Base-by-base conservation (phyloP, 2,888 invertebrate species). In the Drosophila buzzatii region DNA sequence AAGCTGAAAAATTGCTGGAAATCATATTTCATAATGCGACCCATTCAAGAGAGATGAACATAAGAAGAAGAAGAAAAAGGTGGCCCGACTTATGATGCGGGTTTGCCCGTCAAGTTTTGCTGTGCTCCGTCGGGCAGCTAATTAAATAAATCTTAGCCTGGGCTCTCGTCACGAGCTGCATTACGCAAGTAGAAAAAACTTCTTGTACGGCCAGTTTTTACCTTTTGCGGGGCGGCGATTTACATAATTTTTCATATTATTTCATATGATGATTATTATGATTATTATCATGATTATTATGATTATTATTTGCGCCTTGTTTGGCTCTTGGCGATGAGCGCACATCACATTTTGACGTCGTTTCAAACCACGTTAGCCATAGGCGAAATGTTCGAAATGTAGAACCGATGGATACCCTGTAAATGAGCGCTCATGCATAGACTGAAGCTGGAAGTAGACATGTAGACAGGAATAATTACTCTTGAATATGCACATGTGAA, bases 241-340 rank as follows among this genome's bases (percentile, higher is more conserved):
- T 84, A 67, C 85, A 85, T 85, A 86, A 85, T 80, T 76, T 77
- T 78, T 74, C 70, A 76, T 82, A 82, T 82, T 79, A 86, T 80
- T 86, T 74, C 76, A 78, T 71, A 71, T 73, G 73, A 79, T 80
- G 73, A 79, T 81, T 79, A 79, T 82, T 76, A 70, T 73, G 68
- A 70, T 76, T 76, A 75, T 79, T 76, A 18, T 49, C 27, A 49
- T 49, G 18, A 49, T 45, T 58, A 68, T 70, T 57, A 68, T 61
- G 58, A 70, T 79, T 70, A 74, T 75, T 79, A 60, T 72, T 72
- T 70, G 70, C 52, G 75, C 77, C 77, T 82, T 82, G 70, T 83
- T 83, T 82, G 51, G 72, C 58, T 59, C 18, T 31, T 35, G 56
- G 72, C 72, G 65, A 70, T 62, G 76, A 56, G 69, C 73, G 76